Conservation (phyloP, 23 tunicate genomes). For the Phallusia fumigata region DNA sequence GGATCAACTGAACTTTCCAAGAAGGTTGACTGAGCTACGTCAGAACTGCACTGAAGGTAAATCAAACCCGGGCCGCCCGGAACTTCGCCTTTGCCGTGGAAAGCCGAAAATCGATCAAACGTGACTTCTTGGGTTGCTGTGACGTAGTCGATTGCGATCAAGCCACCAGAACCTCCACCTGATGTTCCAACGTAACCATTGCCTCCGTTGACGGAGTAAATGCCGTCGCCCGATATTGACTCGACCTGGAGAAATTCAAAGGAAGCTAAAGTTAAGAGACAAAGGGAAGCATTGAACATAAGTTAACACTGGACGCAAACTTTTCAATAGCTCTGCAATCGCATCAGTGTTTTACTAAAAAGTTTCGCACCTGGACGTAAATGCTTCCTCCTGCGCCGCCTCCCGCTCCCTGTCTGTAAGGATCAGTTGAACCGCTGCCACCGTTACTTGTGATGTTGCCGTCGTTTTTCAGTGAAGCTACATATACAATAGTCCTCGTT, state of each 20-base stretch:
- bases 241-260: conserved; percentile 4
- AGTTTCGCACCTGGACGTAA: conserved; percentile 1
- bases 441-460: conserved; percentile 19
- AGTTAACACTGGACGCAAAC: too few relatives aligned
- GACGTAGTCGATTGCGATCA: conserved; percentile 8
- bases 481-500: too few relatives aligned
- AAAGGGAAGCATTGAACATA: too few relatives aligned
- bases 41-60: background rate
- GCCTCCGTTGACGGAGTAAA: conserved; percentile 17
- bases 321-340: too few relatives aligned
- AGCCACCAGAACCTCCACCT: conserved; percentile 31
- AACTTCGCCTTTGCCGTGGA: background rate
- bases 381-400: conserved; percentile 45
- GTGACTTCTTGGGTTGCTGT: background rate
- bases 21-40: background rate
- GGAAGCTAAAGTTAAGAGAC: too few relatives aligned
- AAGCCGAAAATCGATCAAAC: conserved; percentile 8
- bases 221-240: conserved; percentile 11
- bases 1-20: background rate
- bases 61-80: conserved; percentile 26
- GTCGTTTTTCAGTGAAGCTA: conserved; percentile 19
- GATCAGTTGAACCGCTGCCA: background rate
- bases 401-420: conserved; percentile 15
- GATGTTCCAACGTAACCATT: conserved; percentile 1
- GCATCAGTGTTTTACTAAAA: too few relatives aligned